Percentiles rank a stretch among this genome's conserved stretches.
These are phyloP conservation scores for Catharus fuscescens DNA, from an alignment of 2,113 vertebrate species.

Conservation along the genomic window DNA sequence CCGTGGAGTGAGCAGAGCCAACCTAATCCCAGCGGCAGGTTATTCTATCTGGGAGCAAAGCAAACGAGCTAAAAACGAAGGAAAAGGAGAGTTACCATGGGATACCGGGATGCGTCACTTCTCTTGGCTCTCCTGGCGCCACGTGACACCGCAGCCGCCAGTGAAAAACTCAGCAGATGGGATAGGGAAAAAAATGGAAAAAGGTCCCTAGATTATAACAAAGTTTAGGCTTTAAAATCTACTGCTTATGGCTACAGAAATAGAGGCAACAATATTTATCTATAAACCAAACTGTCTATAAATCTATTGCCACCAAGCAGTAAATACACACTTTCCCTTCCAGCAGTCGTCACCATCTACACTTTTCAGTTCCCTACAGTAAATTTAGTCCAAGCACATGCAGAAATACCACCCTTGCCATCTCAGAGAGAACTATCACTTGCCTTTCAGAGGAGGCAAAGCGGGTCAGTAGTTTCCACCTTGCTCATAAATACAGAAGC, in stretches of 20 bases:
- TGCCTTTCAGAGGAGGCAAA: background rate
- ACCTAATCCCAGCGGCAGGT: background rate
- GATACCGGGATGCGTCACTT: constrained; percentile 47
- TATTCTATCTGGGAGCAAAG: background rate
- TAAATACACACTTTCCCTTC: background rate
- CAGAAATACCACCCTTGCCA: background rate
- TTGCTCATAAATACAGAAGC: background rate
- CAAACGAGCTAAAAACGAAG: background rate
- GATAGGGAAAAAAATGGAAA: background rate
- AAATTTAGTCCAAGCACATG: background rate
- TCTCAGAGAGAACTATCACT: background rate
- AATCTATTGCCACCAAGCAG: background rate
- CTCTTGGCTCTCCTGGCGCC: background rate
- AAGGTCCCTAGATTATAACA: constrained; percentile 5
- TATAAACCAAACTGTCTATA: background rate
- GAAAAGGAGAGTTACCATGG: constrained; percentile 49
- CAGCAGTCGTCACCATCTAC: background rate
- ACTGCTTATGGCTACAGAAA: background rate
- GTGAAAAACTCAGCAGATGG: background rate
- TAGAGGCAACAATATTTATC: background rate
- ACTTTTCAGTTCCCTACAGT: background rate
- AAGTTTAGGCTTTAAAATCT: constrained; percentile 3
- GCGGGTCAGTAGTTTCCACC: background rate
- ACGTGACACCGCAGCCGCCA: background rate
- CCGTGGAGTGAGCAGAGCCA: background rate